Percentiles rank a stretch among this genome's conserved stretches.
Conservation (phyloP, 1,140 invertebrate species). For the Condylostylus longicornis region DNA sequence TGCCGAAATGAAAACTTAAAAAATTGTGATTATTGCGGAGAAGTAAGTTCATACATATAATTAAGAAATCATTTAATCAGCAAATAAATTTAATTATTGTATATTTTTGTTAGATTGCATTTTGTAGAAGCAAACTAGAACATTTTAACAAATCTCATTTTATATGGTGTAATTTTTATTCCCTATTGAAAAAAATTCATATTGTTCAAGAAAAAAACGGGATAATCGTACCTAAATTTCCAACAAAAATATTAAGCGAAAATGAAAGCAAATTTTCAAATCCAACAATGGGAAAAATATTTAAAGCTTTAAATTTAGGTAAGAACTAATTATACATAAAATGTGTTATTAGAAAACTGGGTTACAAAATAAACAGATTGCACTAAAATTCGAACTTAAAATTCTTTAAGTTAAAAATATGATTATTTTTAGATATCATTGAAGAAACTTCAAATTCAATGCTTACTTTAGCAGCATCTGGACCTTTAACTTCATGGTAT, state of each 20-base stretch:
- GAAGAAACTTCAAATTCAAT: slow-evolving; percentile 43
- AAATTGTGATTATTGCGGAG: slow-evolving; percentile 40
- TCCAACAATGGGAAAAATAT: slow-evolving; percentile 19
- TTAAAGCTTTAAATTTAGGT: slow-evolving; percentile 16
- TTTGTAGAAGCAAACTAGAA: slow-evolving; percentile 32
- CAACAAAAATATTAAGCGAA: slow-evolving; percentile 32
- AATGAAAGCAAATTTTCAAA: slow-evolving; percentile 13
- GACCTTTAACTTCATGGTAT: slow-evolving; percentile 45
- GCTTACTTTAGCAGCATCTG: slow-evolving; percentile 46
- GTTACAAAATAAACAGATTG: neutral
- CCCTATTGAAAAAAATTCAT: slow-evolving; percentile 37
- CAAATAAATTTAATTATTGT: slow-evolving; percentile 16
- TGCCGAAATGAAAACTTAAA: slow-evolving; percentile 32
- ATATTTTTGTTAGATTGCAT: slow-evolving; percentile 30
- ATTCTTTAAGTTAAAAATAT: neutral
- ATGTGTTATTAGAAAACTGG: neutral
- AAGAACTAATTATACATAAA: slow-evolving; percentile 2
- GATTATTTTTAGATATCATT: slow-evolving; percentile 23
- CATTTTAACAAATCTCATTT: slow-evolving; percentile 33
- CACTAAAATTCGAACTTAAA: neutral
- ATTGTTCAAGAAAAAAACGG: slow-evolving; percentile 38
- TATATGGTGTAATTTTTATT: slow-evolving; percentile 38
- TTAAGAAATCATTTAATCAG: slow-evolving; percentile 26
- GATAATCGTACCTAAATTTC: slow-evolving; percentile 38
- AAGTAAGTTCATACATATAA: slow-evolving; percentile 33